phyloP scores from a whole-genome alignment of 2,113 vertebrate species.

The western clawed frog (Xenopus tropicalis) region UCB_Xtro_10.0 CM004447.2:124676501-124677000 shows the following conservation, averaged over 20 bases:
- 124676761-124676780: conserved; percentile 31
- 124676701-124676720: conserved; percentile 15
- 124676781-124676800: conserved; percentile 32
- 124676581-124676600: no score
- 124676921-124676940: no score
- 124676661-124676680: not conserved
- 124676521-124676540: no score
- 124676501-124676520: no score
- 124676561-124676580: no score
- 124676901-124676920: no score
- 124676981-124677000: no score
- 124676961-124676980: no score
- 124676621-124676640: not conserved
- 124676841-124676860: conserved; percentile 27
- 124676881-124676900: not conserved
- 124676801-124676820: conserved; percentile 39
- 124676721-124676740: conserved; percentile 34
- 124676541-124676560: no score
- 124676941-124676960: no score
- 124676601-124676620: not conserved
- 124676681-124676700: not conserved
- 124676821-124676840: conserved; percentile 40
- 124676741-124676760: conserved; percentile 22
- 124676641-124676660: not conserved
- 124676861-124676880: not conserved